These are phyloP conservation scores for Pogonocichla stellata DNA, from an alignment of 2,113 vertebrate genomes.

Conservation along the genomic window DNA sequence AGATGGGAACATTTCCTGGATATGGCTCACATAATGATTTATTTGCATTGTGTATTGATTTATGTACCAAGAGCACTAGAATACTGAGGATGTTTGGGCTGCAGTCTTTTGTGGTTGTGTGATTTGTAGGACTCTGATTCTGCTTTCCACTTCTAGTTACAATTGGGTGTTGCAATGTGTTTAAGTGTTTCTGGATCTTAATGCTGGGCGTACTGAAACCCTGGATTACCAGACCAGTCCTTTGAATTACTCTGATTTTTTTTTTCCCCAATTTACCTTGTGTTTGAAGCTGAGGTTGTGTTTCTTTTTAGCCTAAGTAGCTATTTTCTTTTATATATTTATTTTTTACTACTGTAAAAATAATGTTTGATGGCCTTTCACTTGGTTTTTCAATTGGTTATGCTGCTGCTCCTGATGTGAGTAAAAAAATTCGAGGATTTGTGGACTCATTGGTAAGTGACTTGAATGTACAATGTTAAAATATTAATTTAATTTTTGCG, in stretches of 20 bases:
- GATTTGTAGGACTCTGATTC: not conserved
- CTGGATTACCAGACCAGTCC: not conserved
- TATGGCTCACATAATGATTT: not conserved
- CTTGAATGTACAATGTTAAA: not conserved
- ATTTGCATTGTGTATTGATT: not conserved
- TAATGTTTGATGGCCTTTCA: not conserved
- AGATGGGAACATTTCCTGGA: not conserved
- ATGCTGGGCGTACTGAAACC: not conserved
- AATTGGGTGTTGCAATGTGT: not conserved
- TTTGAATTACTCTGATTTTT: not conserved
- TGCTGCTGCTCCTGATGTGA: not conserved
- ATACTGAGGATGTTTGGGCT: not conserved
- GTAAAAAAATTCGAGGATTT: not conserved
- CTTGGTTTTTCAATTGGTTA: not conserved
- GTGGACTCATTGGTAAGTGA: not conserved
- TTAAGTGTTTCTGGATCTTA: not conserved
- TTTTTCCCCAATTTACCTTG: not conserved
- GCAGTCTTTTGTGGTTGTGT: not conserved
- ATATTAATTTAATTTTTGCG: not conserved
- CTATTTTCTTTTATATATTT: not conserved
- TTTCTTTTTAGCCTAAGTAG: not conserved
- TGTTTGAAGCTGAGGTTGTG: not conserved
- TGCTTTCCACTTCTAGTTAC: not conserved
- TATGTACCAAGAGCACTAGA: not conserved
- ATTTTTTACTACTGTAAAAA: not conserved